These are phyloP conservation scores for Halisarca cf. caerulea DNA, from an alignment of 37 sponge, comb jelly and placozoan genomes.

Conservation along the genomic window DNA sequence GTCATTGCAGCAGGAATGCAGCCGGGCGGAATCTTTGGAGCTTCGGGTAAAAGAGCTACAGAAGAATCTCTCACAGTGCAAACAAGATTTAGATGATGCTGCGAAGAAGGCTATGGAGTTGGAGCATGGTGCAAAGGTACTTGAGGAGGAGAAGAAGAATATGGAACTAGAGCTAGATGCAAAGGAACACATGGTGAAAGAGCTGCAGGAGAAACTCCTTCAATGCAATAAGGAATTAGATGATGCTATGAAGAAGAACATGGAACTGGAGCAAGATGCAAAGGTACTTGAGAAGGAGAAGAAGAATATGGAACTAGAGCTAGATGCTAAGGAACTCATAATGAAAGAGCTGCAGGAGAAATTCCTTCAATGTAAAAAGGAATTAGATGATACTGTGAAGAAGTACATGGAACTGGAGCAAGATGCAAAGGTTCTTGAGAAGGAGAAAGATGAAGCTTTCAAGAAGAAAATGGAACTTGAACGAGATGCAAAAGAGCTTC, in stretches of 20 bases:
- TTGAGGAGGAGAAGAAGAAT: constrained; percentile 8
- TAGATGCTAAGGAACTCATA: background rate
- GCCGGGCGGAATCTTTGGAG: too few species aligned
- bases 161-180: background rate
- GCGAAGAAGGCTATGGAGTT: background rate
- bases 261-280: background rate
- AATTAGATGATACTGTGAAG: constrained; percentile 7
- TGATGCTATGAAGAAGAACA: constrained; percentile 5
- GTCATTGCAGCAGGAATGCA: too few species aligned
- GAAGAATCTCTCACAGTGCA: too few species aligned
- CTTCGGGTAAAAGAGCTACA: too few species aligned
- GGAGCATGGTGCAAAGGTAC: background rate
- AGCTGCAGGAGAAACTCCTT: too few species aligned
- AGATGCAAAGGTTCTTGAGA: background rate
- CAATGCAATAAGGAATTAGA: background rate
- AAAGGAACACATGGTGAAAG: constrained; percentile 5
- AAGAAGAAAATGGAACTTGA: constrained; percentile 11
- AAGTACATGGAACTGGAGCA: background rate
- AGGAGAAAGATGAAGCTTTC: background rate
- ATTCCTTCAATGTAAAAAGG: background rate
- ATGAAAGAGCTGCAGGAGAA: too few species aligned
- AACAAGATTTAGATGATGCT: background rate
- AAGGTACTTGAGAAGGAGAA: constrained; percentile 26
- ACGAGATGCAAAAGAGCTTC: background rate
- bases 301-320: background rate